Percentiles rank a stretch among this genome's conserved stretches.
Evolutionary conservation across 2,888 invertebrate genomes (phyloP).

Genomic region (Baccha elongata): DNA sequence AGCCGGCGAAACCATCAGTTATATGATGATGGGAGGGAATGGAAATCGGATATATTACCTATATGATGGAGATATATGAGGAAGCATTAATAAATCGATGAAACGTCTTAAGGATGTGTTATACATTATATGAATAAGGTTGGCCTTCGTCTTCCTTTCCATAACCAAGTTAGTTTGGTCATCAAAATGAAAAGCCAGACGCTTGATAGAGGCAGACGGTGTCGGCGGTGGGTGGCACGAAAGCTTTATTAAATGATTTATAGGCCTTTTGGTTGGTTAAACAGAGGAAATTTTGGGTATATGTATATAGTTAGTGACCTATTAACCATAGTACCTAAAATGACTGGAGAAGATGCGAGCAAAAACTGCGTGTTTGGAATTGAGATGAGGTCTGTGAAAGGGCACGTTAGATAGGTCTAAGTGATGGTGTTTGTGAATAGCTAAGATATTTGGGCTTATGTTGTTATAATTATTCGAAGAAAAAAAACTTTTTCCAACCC

Average conservation of each 20-base stretch:
- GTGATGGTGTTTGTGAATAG: not conserved
- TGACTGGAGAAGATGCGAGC: not conserved
- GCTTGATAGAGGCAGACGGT: not conserved
- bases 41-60: constrained; percentile 66
- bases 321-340: constrained; percentile 16
- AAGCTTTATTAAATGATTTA: constrained; percentile 55
- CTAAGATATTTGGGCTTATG: not conserved
- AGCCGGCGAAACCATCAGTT: constrained; percentile 1
- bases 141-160: not conserved
- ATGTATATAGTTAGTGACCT: constrained; percentile 47
- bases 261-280: constrained; percentile 63
- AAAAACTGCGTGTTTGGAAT: constrained; percentile 10
- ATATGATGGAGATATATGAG: constrained; percentile 70
- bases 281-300: constrained; percentile 22
- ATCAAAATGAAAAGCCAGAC: constrained; percentile 14
- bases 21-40: constrained; percentile 20
- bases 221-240: not conserved
- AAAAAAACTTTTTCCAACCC: too few species aligned
- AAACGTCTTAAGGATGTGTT: constrained; percentile 56
- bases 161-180: constrained; percentile 7
- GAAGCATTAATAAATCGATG: constrained; percentile 69
- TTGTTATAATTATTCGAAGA: too few species aligned
- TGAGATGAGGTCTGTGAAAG: constrained; percentile 7
- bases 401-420: not conserved
- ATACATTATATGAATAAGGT: constrained; percentile 47